phyloP scores from a whole-genome alignment of 1,140 invertebrate species.

The Camponotus floridanus region DNA sequence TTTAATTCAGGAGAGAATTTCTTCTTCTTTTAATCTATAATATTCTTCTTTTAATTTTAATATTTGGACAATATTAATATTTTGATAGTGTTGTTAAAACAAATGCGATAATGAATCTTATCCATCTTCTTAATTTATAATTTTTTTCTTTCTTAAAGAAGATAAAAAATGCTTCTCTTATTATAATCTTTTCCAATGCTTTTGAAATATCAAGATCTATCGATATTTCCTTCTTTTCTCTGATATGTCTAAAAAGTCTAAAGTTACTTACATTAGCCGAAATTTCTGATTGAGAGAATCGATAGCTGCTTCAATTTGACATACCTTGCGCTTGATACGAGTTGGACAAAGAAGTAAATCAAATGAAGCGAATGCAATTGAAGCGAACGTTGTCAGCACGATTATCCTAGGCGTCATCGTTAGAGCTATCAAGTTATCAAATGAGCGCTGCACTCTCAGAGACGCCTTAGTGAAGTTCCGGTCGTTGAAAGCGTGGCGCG shows the following conservation, averaged over 20 bases:
- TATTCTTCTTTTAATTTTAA: too few relatives aligned
- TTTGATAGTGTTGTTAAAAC: neutral
- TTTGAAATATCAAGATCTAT: neutral
- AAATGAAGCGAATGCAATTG: slow-evolving; percentile 48
- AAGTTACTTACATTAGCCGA: slow-evolving; percentile 29
- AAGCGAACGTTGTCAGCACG: slow-evolving; percentile 45
- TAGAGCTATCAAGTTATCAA: slow-evolving; percentile 67
- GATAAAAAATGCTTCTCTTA: neutral
- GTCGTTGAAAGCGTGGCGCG: slow-evolving; percentile 55
- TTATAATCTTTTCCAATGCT: neutral
- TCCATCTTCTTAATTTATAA: neutral
- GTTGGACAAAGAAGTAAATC: slow-evolving; percentile 48
- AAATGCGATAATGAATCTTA: neutral
- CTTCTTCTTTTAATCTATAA: too few relatives aligned
- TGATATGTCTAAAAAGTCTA: neutral
- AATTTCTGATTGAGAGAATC: slow-evolving; percentile 34
- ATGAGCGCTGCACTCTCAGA: slow-evolving; percentile 36
- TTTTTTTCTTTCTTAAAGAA: neutral
- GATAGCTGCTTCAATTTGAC: slow-evolving; percentile 4
- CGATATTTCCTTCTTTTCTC: neutral
- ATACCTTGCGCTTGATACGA: neutral
- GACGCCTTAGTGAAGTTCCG: slow-evolving; percentile 54
- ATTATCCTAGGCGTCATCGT: slow-evolving; percentile 39
- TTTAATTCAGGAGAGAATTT: neutral
- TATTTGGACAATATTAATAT: neutral